Evolutionary conservation across 1,140 invertebrate genomes (phyloP).

Genomic region (Galendromus occidentalis): DNA sequence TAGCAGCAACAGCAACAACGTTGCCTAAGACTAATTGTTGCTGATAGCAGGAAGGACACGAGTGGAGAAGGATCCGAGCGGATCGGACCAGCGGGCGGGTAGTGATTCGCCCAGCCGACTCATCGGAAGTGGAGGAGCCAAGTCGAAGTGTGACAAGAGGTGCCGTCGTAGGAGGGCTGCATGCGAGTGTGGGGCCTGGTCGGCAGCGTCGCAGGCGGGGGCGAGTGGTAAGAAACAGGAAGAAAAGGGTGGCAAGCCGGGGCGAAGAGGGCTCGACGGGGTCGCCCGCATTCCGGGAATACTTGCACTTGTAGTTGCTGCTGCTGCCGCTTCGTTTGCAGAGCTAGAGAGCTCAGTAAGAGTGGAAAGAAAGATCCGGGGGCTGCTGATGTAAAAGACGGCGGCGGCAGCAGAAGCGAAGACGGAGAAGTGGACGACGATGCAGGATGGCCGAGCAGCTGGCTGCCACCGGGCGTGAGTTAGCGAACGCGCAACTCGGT

Average conservation of each 20-base stretch:
- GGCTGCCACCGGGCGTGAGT: too few relatives aligned
- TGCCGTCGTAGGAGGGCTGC: too few relatives aligned
- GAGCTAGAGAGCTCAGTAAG: background rate
- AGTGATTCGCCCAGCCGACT: too few relatives aligned
- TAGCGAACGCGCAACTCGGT: too few relatives aligned
- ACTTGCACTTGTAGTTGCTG: slow-evolving; percentile 9
- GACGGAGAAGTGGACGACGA: background rate
- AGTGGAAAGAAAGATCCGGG: background rate
- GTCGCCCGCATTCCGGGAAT: background rate
- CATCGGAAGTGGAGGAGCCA: too few relatives aligned
- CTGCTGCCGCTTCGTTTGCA: background rate
- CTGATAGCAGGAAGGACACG: too few relatives aligned
- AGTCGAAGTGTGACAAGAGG: too few relatives aligned
- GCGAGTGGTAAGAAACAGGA: background rate
- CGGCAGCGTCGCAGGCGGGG: background rate
- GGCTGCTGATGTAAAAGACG: background rate
- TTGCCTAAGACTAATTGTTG: too few relatives aligned
- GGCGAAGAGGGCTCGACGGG: background rate
- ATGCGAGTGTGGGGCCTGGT: background rate
- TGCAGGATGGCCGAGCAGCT: background rate
- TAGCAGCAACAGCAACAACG: too few relatives aligned
- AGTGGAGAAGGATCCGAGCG: too few relatives aligned
- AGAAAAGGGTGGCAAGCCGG: background rate
- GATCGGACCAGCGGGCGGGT: too few relatives aligned
- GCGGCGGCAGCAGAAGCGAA: background rate